Evolutionary conservation across 2,888 invertebrate species (phyloP).

Genomic region (Cryptophagus acutangulus): DNA sequence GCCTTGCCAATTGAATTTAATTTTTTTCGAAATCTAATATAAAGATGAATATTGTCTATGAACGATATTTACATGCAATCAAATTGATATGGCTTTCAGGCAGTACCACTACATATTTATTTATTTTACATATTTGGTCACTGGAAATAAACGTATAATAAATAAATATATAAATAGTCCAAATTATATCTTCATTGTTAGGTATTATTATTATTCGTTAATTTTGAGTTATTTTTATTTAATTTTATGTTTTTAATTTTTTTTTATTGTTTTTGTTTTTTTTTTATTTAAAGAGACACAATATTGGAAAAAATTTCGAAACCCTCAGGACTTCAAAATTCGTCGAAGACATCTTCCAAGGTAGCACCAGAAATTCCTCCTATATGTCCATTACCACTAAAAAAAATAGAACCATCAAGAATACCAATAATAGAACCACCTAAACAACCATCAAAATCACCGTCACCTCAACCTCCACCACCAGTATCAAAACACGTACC

Average conservation of each 20-base stretch:
- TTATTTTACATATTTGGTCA: no score
- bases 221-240: slow-evolving; percentile 9
- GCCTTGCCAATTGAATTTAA: no score
- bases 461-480: slow-evolving; percentile 11
- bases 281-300: slow-evolving; percentile 36
- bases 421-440: slow-evolving; percentile 27
- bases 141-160: no score
- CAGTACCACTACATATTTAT: slow-evolving; percentile 6
- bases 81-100: no score
- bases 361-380: slow-evolving; percentile 3
- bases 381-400: slow-evolving; percentile 27
- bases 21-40: no score
- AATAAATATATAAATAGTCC: not conserved
- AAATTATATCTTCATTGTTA: not conserved
- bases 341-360: slow-evolving; percentile 2
- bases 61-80: slow-evolving; percentile 1
- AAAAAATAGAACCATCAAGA: slow-evolving; percentile 24
- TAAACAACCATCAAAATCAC: slow-evolving; percentile 17
- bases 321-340: not conserved
- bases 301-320: slow-evolving; percentile 30
- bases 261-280: slow-evolving; percentile 29
- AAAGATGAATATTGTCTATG: no score
- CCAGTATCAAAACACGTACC: slow-evolving; percentile 10
- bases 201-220: slow-evolving; percentile 10
- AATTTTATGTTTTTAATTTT: slow-evolving; percentile 18